phyloP scores from a whole-genome alignment of 2,113 vertebrate species.

The Emydocephalus ijimae region DNA sequence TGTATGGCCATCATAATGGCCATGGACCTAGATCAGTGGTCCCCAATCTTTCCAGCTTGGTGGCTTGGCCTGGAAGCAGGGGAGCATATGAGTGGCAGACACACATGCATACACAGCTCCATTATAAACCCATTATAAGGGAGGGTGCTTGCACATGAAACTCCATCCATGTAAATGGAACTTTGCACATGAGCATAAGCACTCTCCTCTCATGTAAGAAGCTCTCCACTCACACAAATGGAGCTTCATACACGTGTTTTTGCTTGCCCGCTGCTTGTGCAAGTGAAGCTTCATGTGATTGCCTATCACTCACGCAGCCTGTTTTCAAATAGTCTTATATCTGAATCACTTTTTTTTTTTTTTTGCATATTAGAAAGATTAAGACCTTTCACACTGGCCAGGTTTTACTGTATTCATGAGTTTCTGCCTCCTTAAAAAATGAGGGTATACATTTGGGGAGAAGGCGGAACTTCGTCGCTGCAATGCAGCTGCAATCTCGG shows the following conservation, averaged over 20 bases:
- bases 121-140: not conserved
- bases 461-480: too few relatives aligned
- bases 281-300: not conserved
- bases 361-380: not conserved
- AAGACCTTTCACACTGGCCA: not conserved
- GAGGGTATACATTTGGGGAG: not conserved
- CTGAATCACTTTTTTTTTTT: not conserved
- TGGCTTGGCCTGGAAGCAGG: fast-evolving
- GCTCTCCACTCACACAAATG: not conserved
- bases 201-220: not conserved
- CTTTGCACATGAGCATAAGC: not conserved
- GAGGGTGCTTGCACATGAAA: not conserved
- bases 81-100: not conserved
- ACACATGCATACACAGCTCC: not conserved
- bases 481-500: too few relatives aligned
- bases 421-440: not conserved
- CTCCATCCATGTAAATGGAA: not conserved
- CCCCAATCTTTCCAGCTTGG: not conserved
- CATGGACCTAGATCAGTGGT: not conserved
- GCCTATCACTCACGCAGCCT: fast-evolving
- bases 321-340: not conserved
- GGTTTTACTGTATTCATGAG: not conserved
- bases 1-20: not conserved
- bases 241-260: not conserved
- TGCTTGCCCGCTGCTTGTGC: not conserved